Evolutionary conservation across 2,113 vertebrate species (phyloP), one percentile per base, ranked within the genome.

Genomic region (Stomatorhinus ivindoensis): DNA sequence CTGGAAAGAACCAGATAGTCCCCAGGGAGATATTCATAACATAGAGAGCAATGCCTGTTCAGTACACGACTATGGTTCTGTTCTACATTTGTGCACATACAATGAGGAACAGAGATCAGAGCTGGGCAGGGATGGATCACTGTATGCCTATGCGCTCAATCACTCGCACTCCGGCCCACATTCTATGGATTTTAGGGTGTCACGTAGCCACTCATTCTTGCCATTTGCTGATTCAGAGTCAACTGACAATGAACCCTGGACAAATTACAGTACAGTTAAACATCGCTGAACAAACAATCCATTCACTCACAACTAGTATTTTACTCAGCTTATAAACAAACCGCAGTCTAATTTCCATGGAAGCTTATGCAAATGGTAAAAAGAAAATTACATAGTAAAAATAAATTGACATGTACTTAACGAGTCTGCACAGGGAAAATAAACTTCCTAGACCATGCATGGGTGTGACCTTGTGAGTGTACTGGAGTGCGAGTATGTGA

Each of bases 201-300:
- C 42, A 80, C 35, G 19, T 39, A 31, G n/a, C 91, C 47, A 85
- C 47, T 89, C 73, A 76, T 82, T 50, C 13, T 90, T 87, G 76
- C 17, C 27, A 21, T 39, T 46, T 47, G n/a, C 86, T 87, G 91
- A 91, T 87, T 89, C 90, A 90, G n/a, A 84, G 61, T 86, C 88
- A 86, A 89, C 0, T 31, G 39, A 55, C 6, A 47, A 88, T 80
- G 11, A 80, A 17, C 39, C 48, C 61, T 13, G n/a, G 17, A 87
- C 84, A 89, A 87, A 15, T 39, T 42, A 88, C 19, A 86, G 11
- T 86, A 48, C 48, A n/a, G 82, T 44, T 10, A 84, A 44, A 47
- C 42, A 24, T 11, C 3, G 19, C 4, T n/a, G 9, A 44, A 47
- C 39, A 27, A 85, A 47, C 8, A 46, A 85, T 4, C 8, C 46